Evolutionary conservation across 2,113 vertebrate genomes (phyloP), one percentile per base, ranked within the genome.

Genomic region (Psilopogon haemacephalus): DNA sequence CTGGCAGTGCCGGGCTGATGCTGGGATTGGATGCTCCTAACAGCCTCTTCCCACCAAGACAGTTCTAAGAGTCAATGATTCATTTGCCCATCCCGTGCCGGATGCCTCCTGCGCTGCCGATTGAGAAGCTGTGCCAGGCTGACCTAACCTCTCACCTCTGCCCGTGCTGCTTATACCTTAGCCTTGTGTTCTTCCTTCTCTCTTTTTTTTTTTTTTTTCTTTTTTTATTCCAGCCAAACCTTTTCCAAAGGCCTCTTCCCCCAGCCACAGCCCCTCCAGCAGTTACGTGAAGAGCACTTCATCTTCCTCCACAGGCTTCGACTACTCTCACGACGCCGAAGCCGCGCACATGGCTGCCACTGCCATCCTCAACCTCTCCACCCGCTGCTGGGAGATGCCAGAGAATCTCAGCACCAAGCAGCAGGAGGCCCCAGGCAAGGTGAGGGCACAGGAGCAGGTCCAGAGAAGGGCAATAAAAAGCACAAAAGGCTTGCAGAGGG

Each of bases 311-410:
- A 98, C 98, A 97, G 98, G 98, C 95, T 99, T 99, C 9, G 99
- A 99, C 97, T 99, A 99, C 91, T 98, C 98, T 59, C 99, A 99
- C 0, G 99, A 99, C 0, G 99, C 99, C 0, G 99, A 99, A 97
- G 99, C 99, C 2, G 99, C 99, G 0, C 99, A 99, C 98, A 99
- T 99, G 99, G 99, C 99, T 0, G 99, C 99, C 95, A 99, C 99
- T 0, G 99, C 99, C 97, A 99, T 99, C 97, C 97, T 99, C 90
- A 99, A 99, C 97, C 98, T 99, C 94, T 99, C 99, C 81, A 99
- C 99, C 0, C 98, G 99, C 89, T 99, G 99, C 97, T 99, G 99
- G 99, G 99, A 99, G 92, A 99, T 98, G 97, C 99, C 99, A 0
- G 99, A 99, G 96, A 99, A 99, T 96, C 99, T 99, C 94, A 99